Base-by-base conservation (phyloP, 2,797 vertebrate genomes). In the Sphenodon punctatus region DNA sequence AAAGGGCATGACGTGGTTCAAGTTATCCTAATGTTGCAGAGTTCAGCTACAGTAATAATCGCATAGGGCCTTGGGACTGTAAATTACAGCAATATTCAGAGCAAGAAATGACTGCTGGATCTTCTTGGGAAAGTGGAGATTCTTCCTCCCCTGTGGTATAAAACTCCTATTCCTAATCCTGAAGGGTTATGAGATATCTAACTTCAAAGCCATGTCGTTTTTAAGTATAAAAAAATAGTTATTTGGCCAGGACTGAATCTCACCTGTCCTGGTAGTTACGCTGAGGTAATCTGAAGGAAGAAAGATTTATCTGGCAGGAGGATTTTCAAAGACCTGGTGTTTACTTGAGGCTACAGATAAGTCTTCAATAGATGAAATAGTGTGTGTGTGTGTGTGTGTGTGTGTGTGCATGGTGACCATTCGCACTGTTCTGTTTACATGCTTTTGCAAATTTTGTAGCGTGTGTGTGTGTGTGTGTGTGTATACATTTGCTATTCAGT, bases 211-310 rank as follows among this genome's bases (percentile, higher is more conserved):
- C 38, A 80, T 60, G 80, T 43, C 75, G 51, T 12, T 23, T 43
- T 75, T 80, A 91, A 89, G 78, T 73, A 82, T 60, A 82, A 84
- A 74, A 71, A 86, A 83, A 73, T 80, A 88, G 64, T 82, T 88
- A 49, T 70, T 90, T 79, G 72, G 34, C 48, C 20, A 36, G 38
- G 20, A 25, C 4, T 42, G 22, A 5, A 53, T 74, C 5, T 42
- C 25, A 43, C 51, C 36, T 53, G 41, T 23, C n/a, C 71, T 1
- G 0, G 27, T 84, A 63, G n/a, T n/a, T n/a, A n/a, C 15, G 78
- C 5, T 66, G 41, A n/a, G 42, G 67, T 74, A 73, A 36, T 46
- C 27, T 51, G 27, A 66, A 43, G 82, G 48, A 32, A 63, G 68
- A 69, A 83, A 71, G 16, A 2, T 25, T 42, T 75, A 32, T 81